These are phyloP conservation scores for Dicerorhinus sumatrensis DNA, from an alignment of 2,113 vertebrate species.

Conservation along the genomic window DNA sequence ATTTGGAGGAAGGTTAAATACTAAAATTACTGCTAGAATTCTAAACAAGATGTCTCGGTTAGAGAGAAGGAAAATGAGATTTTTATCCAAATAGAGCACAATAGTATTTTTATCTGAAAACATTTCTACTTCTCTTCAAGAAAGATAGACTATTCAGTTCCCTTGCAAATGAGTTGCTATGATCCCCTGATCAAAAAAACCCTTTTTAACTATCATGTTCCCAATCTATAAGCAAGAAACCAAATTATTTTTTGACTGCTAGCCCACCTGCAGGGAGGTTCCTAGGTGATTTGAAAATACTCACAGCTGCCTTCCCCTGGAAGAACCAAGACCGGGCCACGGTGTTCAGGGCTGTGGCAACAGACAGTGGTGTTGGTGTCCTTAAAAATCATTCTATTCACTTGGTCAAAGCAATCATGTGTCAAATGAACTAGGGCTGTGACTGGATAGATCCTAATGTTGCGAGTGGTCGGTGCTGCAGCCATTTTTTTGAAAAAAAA, in stretches of 20 bases:
- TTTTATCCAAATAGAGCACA: constrained; percentile 15
- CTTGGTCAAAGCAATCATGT: not conserved
- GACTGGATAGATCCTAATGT: not conserved
- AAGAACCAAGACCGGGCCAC: not conserved
- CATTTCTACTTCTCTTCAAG: constrained; percentile 13
- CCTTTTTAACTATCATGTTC: not conserved
- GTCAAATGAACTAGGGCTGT: not conserved
- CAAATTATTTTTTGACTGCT: not conserved
- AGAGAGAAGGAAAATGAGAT: not conserved
- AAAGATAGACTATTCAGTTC: not conserved
- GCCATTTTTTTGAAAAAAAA: not conserved
- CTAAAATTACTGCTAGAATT: not conserved
- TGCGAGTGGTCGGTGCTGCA: not conserved
- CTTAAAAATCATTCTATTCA: not conserved
- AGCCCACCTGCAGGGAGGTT: not conserved
- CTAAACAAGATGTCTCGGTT: not conserved
- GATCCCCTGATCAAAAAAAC: not conserved
- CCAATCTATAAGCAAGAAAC: not conserved
- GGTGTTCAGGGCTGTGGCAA: not conserved
- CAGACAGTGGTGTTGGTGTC: not conserved
- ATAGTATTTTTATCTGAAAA: constrained; percentile 51
- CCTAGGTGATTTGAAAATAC: constrained; percentile 5
- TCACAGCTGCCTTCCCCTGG: not conserved
- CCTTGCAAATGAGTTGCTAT: not conserved
- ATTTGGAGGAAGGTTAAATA: not conserved